A percentile compares a stretch with the other conserved stretches of the same genome.
These are phyloP conservation scores for Thera obeliscata DNA, from an alignment of 2,888 invertebrate genomes.

Conservation along the genomic window DNA sequence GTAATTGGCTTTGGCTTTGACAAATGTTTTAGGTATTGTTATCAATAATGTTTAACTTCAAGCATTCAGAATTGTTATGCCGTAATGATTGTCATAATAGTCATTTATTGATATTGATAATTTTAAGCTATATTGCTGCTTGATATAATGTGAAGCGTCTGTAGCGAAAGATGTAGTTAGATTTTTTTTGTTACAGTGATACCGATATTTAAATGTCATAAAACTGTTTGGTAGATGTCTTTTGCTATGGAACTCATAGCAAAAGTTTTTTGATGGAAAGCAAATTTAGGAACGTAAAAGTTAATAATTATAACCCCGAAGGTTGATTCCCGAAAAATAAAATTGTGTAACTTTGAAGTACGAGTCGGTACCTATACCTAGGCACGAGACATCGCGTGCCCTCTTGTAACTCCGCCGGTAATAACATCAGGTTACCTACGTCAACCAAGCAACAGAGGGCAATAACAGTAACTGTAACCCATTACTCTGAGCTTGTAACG, in stretches of 20 bases:
- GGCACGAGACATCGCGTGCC: constrained; percentile 64
- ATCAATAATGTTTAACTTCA: constrained; percentile 47
- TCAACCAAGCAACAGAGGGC: constrained; percentile 60
- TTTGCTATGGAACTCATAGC: too few species aligned
- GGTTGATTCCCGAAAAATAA: constrained; percentile 11
- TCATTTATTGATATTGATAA: too few species aligned
- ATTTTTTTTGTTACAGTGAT: too few species aligned
- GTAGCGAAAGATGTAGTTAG: not conserved
- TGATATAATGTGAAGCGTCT: not conserved
- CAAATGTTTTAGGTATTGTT: constrained; percentile 51
- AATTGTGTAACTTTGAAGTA: constrained; percentile 36
- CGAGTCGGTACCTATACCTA: constrained; percentile 22
- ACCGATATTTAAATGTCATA: too few species aligned
- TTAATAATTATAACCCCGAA: not conserved
- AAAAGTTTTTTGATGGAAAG: too few species aligned
- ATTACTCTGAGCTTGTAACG: constrained; percentile 51
- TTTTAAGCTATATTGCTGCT: not conserved
- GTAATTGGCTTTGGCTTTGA: constrained; percentile 53
- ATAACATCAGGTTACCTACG: constrained; percentile 55
- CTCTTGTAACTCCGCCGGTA: constrained; percentile 51
- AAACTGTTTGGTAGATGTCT: too few species aligned
- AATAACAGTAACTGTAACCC: constrained; percentile 57
- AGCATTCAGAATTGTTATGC: constrained; percentile 39
- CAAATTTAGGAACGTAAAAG: too few species aligned
- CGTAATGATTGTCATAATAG: too few species aligned